Evolutionary conservation across 2,113 vertebrate species (phyloP).

Genomic region (Ictidomys tridecemlineatus): DNA sequence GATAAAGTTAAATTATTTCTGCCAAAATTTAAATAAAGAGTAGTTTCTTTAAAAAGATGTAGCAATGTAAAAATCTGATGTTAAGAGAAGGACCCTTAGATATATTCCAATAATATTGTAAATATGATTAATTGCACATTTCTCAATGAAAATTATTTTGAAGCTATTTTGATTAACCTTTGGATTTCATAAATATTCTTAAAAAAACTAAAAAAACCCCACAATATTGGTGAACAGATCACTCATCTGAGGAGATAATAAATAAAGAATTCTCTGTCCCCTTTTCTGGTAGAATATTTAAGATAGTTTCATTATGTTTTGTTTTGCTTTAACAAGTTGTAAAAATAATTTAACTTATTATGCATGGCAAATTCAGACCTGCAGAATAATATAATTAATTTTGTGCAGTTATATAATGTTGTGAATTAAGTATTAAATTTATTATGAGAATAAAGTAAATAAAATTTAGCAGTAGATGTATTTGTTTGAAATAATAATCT

Average conservation of each 20-base stretch:
- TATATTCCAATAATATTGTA: too few relatives aligned
- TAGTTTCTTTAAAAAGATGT: too few relatives aligned
- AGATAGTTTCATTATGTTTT: not conserved
- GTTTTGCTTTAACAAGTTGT: not conserved
- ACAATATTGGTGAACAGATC: conserved; percentile 66
- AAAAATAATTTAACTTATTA: conserved; percentile 12
- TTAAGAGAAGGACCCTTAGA: too few relatives aligned
- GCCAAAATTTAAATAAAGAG: too few relatives aligned
- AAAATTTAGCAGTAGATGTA: conserved; percentile 65
- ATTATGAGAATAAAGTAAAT: conserved; percentile 49
- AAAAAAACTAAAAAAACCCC: too few relatives aligned
- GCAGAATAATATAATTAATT: not conserved
- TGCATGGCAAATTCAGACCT: conserved; percentile 63
- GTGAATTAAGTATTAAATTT: conserved; percentile 59
- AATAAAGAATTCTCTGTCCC: not conserved
- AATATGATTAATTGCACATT: too few relatives aligned
- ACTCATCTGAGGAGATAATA: conserved; percentile 48
- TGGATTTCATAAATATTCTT: too few relatives aligned
- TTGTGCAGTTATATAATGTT: conserved; percentile 19
- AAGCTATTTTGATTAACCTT: too few relatives aligned
- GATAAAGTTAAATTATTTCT: too few relatives aligned
- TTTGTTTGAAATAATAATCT: conserved; percentile 56
- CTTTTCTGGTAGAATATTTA: not conserved
- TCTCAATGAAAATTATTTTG: too few relatives aligned
- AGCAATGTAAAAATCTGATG: too few relatives aligned